Percentiles rank a stretch among this genome's conserved stretches.
These are phyloP conservation scores for Cyanoliseus patagonus DNA, from an alignment of 2,113 vertebrate genomes.

Conservation along the genomic window DNA sequence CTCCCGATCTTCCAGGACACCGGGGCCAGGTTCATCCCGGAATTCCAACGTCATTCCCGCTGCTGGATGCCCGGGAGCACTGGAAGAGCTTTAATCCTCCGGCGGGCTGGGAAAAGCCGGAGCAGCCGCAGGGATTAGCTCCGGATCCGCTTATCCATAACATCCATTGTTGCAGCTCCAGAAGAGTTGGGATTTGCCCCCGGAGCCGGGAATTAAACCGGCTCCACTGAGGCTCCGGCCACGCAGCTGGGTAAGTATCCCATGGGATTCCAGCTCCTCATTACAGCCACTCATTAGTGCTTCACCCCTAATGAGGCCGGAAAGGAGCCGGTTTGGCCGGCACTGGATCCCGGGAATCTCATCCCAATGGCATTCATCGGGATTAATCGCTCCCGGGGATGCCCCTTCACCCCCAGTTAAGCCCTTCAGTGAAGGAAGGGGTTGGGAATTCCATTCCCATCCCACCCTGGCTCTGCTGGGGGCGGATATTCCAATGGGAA, in stretches of 20 bases:
- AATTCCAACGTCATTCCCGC: not conserved
- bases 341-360: not conserved
- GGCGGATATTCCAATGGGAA: not conserved
- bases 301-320: not conserved
- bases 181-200: not conserved
- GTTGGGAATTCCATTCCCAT: not conserved
- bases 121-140: not conserved
- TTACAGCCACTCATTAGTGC: not conserved
- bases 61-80: not conserved
- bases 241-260: not conserved
- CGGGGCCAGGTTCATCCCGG: no score
- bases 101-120: not conserved
- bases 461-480: not conserved
- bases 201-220: not conserved
- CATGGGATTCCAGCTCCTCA: not conserved
- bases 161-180: not conserved
- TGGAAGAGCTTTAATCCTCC: not conserved
- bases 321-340: not conserved
- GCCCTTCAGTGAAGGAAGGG: no score
- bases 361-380: not conserved
- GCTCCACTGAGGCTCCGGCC: not conserved
- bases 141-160: not conserved
- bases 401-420: no score
- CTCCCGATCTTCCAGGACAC: not conserved
- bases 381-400: not conserved